Evolutionary conservation across 2,797 vertebrate genomes (phyloP).

Genomic region (Peromyscus nudipes): DNA sequence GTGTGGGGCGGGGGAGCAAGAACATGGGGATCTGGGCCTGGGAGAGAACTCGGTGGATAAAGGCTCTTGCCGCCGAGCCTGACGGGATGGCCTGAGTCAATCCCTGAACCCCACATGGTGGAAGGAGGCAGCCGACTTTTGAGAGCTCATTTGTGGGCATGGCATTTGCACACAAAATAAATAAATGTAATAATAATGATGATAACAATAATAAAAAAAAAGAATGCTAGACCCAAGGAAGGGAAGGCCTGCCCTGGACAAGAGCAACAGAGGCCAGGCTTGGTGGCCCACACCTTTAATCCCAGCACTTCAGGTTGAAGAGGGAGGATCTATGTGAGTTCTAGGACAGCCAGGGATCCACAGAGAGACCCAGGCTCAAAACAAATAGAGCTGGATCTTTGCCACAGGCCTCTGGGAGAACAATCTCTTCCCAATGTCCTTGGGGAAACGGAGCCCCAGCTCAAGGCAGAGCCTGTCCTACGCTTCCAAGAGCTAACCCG

Average conservation of each 20-base stretch:
- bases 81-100: background rate
- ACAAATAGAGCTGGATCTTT: background rate
- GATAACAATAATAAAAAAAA: background rate
- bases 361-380: background rate
- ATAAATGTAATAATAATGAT: background rate
- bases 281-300: background rate
- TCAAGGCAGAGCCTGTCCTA: background rate
- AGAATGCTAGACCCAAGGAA: background rate
- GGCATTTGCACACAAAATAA: background rate
- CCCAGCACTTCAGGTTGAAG: background rate
- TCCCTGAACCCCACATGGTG: background rate
- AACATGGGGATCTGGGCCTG: background rate
- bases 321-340: background rate
- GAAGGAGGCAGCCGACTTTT: background rate
- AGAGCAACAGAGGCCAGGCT: background rate
- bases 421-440: background rate
- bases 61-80: background rate
- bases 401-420: background rate
- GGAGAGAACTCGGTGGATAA: background rate
- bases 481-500: background rate
- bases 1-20: background rate
- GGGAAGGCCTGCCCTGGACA: background rate
- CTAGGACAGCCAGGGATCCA: background rate
- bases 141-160: background rate
- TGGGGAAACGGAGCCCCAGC: background rate